Evolutionary conservation across 2,888 invertebrate species (phyloP), one percentile per base, ranked within the genome.

Genomic region (Agelastica alni): DNA sequence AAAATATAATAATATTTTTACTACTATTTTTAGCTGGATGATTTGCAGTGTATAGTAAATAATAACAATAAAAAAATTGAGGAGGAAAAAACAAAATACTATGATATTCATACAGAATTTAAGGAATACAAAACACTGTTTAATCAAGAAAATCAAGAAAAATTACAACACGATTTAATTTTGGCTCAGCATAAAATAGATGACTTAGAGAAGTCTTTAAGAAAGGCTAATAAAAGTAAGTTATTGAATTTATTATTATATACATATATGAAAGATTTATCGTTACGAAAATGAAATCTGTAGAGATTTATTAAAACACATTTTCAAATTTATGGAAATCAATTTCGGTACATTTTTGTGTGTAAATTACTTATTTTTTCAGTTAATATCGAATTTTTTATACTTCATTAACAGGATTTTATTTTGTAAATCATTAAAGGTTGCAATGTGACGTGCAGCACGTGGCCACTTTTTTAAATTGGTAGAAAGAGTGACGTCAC

Each of bases 141-240:
- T 48, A 74, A 71, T 58, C 46, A 51, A 2, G 73, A 75, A 7
- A 67, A 64, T 12, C 53, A 69, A 3, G 65, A 66, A 26, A 65
- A 65, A 46, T 44, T 73, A 36, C 64, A 67, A 45, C 60, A 64
- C 7, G 70, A 76, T 22, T 44, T 75, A 9, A 48, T 59, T 3
- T 47, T 59, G 13, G 59, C 69, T 1, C 66, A 62, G 32, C 65
- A 66, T 26, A 68, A 59, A 51, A 60, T 70, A 14, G 67, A 69
- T 12, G 72, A 73, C 18, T 56, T 74, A 16, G 74, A 75, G 58
- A 70, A 73, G 49, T 61, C 66, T 9, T 65, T 75, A 10, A 61
- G 73, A 22, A 75, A 73, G 58, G 64, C 70, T n/a, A 66, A 69
- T 36, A 76, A 74, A 62, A 64, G 76, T 75, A 62, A 63, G 65